These are phyloP conservation scores for Lithophane ornitopus DNA, from an alignment of 2,888 invertebrate species.

Conservation along the genomic window DNA sequence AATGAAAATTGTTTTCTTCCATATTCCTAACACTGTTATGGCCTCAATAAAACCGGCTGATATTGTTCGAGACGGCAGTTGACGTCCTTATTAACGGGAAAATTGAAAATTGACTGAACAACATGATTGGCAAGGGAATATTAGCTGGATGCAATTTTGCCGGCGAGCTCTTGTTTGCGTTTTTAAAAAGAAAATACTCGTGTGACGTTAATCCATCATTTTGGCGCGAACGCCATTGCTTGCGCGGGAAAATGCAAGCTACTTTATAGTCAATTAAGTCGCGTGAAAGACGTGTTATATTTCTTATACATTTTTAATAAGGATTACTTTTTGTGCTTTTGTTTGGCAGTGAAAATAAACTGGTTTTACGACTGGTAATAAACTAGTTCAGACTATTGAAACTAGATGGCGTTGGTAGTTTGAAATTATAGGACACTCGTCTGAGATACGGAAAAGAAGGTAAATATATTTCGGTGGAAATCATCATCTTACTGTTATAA, in stretches of 20 bases:
- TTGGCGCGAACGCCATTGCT: slow-evolving; percentile 69
- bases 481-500: background rate
- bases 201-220: slow-evolving; percentile 89
- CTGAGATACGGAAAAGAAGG: background rate
- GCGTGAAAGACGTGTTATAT: slow-evolving; percentile 60
- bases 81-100: slow-evolving; percentile 89
- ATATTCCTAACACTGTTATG: slow-evolving; percentile 61
- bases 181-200: slow-evolving; percentile 82
- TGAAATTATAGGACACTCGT: background rate
- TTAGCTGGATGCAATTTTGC: slow-evolving; percentile 87
- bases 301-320: slow-evolving; percentile 54
- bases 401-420: slow-evolving; percentile 65
- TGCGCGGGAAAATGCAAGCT: slow-evolving; percentile 68
- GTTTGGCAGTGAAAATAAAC: slow-evolving; percentile 10
- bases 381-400: slow-evolving; percentile 39
- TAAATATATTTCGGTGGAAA: background rate
- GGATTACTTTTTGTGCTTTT: slow-evolving; percentile 38
- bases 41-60: slow-evolving; percentile 77
- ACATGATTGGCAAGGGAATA: slow-evolving; percentile 90
- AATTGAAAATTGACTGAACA: slow-evolving; percentile 89
- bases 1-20: slow-evolving; percentile 46
- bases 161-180: slow-evolving; percentile 80
- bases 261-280: slow-evolving; percentile 62
- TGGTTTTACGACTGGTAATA: slow-evolving; percentile 22
- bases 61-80: slow-evolving; percentile 83